phyloP scores from a whole-genome alignment of 1,140 invertebrate genomes.

The Camponotus vicinus region DNA sequence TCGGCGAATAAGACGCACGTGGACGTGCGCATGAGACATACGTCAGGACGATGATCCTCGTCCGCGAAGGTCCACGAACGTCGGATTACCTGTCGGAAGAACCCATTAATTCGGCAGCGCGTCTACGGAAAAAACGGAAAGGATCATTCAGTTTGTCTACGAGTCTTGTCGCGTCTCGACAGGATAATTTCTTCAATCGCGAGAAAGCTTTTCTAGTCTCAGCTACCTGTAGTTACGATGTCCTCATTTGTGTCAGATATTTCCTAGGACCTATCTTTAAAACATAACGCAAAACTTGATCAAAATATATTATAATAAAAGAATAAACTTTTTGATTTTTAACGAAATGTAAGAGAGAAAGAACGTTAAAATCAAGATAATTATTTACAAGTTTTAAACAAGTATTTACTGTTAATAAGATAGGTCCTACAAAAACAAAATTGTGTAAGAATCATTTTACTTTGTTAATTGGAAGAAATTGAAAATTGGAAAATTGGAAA shows the following conservation, averaged over 20 bases:
- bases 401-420: background rate
- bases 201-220: background rate
- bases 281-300: background rate
- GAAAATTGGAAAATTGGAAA: background rate
- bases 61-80: constrained; percentile 44
- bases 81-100: constrained; percentile 50
- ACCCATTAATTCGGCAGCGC: constrained; percentile 28
- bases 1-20: constrained; percentile 44
- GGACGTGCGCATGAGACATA: constrained; percentile 19
- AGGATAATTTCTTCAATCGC: background rate
- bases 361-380: background rate
- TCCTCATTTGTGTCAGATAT: background rate
- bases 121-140: constrained; percentile 1
- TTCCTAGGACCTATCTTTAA: background rate
- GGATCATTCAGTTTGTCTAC: constrained; percentile 32
- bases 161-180: background rate
- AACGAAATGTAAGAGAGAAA: background rate
- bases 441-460: background rate
- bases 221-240: background rate
- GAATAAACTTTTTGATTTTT: background rate
- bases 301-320: background rate
- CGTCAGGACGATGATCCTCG: constrained; percentile 14
- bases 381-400: background rate
- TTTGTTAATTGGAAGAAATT: background rate
- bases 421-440: background rate